Evolutionary conservation across 2,888 invertebrate species (phyloP), one percentile per base, ranked within the genome.

Genomic region (Hemistola chrysoprasaria): DNA sequence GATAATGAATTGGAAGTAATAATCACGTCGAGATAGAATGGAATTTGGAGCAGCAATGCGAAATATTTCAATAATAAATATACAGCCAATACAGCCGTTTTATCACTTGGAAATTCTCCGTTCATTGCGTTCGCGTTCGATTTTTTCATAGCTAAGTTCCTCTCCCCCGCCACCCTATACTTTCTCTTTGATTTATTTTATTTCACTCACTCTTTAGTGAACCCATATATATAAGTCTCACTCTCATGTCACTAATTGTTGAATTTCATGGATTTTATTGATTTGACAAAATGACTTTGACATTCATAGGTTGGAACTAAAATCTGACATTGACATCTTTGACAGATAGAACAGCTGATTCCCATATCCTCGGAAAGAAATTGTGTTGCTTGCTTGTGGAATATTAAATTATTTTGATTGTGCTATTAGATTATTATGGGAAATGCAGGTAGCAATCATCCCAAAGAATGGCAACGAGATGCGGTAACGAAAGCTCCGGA

Each of bases 381-480:
- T 25, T 25, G 30, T 35, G 16, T 3, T 16, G 30, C 35, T 22
- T 28, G 22, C 1, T 21, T n/a, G 22, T 35, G n/a, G 26, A 35
- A 30, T 40, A 22, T 40, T 21, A 16, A 25, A 32, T 21, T 33
- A 25, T 32, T 28, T 34, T 25, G 28, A 32, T 4, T 25, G 8
- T 22, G 35, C 31, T 36, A 35, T n/a, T n/a, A n/a, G n/a, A n/a
- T 23, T 44, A 43, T 30, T 46, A 95, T 95, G 95, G 95, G 95
- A 46, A 95, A 95, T 73, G 94, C 94, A 52, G 94, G 94, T 45
- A 93, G 93, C 67, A 92, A 91, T 64, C 91, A 91, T 39, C 90
- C 93, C 8, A 92, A 95, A 60, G 95, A 96, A 65, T 92, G 95
- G 65, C 94, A 94, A 59, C 94, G 94, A 73, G 93, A 94, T 27